Evolutionary conservation across 2,797 vertebrate species (phyloP).

Genomic region (Syngnathus rostellatus): DNA sequence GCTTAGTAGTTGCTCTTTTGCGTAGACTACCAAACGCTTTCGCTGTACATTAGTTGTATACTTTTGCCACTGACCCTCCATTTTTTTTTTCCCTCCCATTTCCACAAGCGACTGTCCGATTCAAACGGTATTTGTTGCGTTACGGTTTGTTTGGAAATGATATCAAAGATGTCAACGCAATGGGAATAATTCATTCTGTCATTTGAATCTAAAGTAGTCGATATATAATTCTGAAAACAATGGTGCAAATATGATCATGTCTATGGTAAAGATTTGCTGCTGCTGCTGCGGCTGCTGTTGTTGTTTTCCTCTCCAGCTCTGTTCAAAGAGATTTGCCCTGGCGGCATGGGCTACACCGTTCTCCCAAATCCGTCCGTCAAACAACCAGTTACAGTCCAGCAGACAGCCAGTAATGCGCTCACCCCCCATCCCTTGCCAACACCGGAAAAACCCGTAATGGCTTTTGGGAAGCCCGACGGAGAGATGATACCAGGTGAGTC

Average conservation of each 20-base stretch:
- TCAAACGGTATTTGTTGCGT: background rate
- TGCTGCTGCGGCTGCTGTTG: background rate
- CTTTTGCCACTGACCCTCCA: background rate
- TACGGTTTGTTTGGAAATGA: background rate
- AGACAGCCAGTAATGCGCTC: slow-evolving; percentile 73
- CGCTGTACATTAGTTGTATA: background rate
- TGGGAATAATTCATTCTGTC: background rate
- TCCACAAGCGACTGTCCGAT: background rate
- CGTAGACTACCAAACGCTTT: background rate
- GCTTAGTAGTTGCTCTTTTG: background rate
- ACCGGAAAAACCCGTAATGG: slow-evolving; percentile 83
- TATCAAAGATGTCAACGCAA: background rate
- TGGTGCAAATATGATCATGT: background rate
- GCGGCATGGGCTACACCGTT: slow-evolving; percentile 98
- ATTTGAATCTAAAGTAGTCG: too few relatives aligned
- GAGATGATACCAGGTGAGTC: slow-evolving; percentile 79
- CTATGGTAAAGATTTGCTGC: background rate
- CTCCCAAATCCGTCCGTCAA: slow-evolving; percentile 53
- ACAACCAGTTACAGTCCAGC: slow-evolving; percentile 48
- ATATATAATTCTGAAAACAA: background rate
- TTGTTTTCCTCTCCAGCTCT: slow-evolving; percentile 68
- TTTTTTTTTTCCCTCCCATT: background rate
- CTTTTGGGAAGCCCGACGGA: slow-evolving; percentile 74
- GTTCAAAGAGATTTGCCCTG: slow-evolving; percentile 98
- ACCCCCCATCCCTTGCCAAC: slow-evolving; percentile 81